phyloP scores from a whole-genome alignment of 2,888 invertebrate species.

The Monopis laevigella region DNA sequence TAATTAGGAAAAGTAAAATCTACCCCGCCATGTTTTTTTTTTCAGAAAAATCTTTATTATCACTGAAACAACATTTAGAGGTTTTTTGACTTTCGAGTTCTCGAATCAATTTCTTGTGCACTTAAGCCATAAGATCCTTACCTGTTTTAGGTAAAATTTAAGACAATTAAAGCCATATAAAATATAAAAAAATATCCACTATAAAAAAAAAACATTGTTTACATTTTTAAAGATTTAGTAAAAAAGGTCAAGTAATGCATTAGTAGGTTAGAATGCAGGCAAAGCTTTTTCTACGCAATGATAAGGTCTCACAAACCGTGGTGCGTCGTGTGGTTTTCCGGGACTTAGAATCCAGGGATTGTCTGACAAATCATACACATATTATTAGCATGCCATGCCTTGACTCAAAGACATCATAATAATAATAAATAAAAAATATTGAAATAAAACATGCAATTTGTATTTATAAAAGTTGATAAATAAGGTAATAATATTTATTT shows the following conservation, averaged over 20 bases:
- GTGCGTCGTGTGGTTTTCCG: slow-evolving; percentile 49
- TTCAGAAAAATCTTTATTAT: no score
- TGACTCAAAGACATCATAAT: no score
- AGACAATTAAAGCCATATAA: no score
- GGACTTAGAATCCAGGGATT: slow-evolving; percentile 58
- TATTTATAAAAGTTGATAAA: neutral
- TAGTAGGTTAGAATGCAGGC: slow-evolving; percentile 6
- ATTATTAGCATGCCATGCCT: slow-evolving; percentile 64
- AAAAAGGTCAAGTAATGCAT: slow-evolving; percentile 1
- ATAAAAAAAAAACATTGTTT: no score
- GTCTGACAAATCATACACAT: slow-evolving; percentile 62
- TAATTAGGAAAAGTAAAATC: no score
- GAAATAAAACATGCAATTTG: neutral
- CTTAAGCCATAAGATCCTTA: no score
- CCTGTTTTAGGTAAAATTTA: no score
- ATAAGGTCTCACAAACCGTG: slow-evolving; percentile 48
- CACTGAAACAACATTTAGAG: no score
- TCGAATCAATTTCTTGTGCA: no score
- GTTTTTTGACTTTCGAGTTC: no score
- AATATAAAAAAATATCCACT: no score
- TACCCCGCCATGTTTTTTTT: no score
- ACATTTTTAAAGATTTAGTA: neutral
- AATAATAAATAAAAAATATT: neutral
- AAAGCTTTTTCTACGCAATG: slow-evolving; percentile 8
- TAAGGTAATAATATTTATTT: neutral